Conservation (phyloP, 2,888 invertebrate genomes). For the Podotricha telesiphe region DNA sequence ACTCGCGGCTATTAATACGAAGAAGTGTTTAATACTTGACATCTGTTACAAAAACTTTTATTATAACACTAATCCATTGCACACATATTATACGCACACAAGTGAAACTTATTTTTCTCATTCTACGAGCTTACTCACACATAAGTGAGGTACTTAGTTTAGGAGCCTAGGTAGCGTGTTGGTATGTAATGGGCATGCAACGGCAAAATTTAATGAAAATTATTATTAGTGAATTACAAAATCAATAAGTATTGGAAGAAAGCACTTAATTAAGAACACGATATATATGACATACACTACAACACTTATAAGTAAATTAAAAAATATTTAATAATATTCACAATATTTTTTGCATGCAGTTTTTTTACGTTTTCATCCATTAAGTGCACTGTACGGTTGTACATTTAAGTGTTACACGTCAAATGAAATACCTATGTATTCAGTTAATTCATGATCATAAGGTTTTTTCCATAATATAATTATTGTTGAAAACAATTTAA, state of each 20-base stretch:
- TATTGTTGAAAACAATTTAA: neutral
- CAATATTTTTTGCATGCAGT: too few relatives aligned
- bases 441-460: too few relatives aligned
- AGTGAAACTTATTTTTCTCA: conserved; percentile 52
- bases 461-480: neutral
- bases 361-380: too few relatives aligned
- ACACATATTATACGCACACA: conserved; percentile 60
- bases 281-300: too few relatives aligned
- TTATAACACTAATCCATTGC: conserved; percentile 84
- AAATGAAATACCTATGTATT: too few relatives aligned
- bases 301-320: too few relatives aligned
- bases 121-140: conserved; percentile 60
- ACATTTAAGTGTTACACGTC: too few relatives aligned
- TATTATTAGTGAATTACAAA: too few relatives aligned
- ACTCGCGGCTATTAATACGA: conserved; percentile 78
- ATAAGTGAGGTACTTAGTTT: conserved; percentile 73
- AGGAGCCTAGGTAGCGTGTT: conserved; percentile 63
- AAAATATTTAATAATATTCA: too few relatives aligned
- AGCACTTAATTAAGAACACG: too few relatives aligned
- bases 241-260: too few relatives aligned
- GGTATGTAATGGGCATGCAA: conserved; percentile 56
- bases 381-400: too few relatives aligned
- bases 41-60: conserved; percentile 84
- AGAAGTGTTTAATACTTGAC: conserved; percentile 83
- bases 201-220: conserved; percentile 38